Evolutionary conservation across 2,888 invertebrate species (phyloP).

Genomic region (Ochropacha duplaris): DNA sequence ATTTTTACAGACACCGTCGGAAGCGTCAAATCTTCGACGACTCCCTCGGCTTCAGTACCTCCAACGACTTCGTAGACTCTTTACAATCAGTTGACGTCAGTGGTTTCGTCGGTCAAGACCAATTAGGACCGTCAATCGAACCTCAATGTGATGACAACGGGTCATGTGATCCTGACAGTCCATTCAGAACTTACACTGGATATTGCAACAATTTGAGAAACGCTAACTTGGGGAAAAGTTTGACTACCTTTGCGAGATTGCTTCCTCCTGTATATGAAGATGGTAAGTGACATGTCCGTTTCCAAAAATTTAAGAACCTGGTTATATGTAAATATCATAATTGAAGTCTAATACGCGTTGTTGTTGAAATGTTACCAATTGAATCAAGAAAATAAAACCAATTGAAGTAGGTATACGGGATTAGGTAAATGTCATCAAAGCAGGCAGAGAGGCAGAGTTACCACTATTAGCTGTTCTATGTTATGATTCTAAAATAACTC

Average conservation of each 20-base stretch:
- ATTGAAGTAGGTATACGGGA: no score
- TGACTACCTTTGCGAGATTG: conserved; percentile 92
- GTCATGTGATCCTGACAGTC: conserved; percentile 87
- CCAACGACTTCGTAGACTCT: conserved; percentile 88
- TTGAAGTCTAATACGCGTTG: no score
- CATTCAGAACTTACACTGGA: conserved; percentile 90
- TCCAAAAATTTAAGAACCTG: background rate
- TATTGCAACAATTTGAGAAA: conserved; percentile 94
- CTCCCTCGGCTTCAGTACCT: conserved; percentile 64
- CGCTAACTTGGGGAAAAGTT: conserved; percentile 91
- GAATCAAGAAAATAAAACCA: no score
- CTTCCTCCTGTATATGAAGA: conserved; percentile 95
- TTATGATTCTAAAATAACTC: conserved; percentile 19
- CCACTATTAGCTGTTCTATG: no score
- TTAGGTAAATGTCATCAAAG: no score
- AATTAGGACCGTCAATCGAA: conserved; percentile 84
- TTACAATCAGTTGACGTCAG: conserved; percentile 91
- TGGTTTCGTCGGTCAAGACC: conserved; percentile 85
- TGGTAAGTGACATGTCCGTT: conserved; percentile 72
- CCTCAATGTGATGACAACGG: conserved; percentile 88
- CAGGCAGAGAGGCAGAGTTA: no score
- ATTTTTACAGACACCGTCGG: conserved; percentile 76
- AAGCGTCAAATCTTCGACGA: conserved; percentile 89
- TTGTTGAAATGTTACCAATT: no score
- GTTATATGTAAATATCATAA: no score